Evolutionary conservation across 2,888 invertebrate genomes (phyloP), one percentile per base, ranked within the genome.

Genomic region (Melolontha melolontha): DNA sequence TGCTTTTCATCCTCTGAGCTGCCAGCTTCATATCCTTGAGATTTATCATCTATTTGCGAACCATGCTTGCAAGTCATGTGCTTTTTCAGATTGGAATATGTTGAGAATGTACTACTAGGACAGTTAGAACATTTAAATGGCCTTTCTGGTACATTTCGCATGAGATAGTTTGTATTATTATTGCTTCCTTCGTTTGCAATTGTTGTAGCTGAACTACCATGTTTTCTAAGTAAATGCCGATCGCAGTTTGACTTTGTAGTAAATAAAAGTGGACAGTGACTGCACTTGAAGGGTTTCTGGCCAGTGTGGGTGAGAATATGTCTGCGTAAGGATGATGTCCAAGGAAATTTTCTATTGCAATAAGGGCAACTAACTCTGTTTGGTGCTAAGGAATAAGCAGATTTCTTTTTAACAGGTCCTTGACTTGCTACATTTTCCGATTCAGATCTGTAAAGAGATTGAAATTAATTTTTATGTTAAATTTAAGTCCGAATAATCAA

Each of bases 241-340:
- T 98, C 98, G 81, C 98, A 95, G 84, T 98, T 98, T 7, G 97
- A 97, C 81, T 98, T 98, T 0, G 97, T 98, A 40, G 97, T 98
- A 82, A 98, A 98, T 0, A 96, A 89, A 7, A 97, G 87, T 0
- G 95, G 93, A 80, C 98, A 98, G 78, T 95, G 92, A 0, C 94
- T 92, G 82, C 98, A 98, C 79, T 96, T 95, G 85, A 93, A 98
- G 0, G 98, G 98, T 79, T 98, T 98, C 80, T 97, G 97, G 1
- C 94, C 96, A 0, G 97, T 98, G 81, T 98, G 98, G 0, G 98
- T 98, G 5, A 96, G 85, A 41, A 98, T 93, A 82, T 98, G 98
- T 8, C 98, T 89, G n/a, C 96, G 90, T 27, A 98, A 86, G 0
- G 97, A 97, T 29, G 96, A 97, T 0, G 95, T 94, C 98, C 98